These are phyloP conservation scores for Nipponacmea schrenckii DNA, from an alignment of 2,888 invertebrate genomes.

Conservation along the genomic window DNA sequence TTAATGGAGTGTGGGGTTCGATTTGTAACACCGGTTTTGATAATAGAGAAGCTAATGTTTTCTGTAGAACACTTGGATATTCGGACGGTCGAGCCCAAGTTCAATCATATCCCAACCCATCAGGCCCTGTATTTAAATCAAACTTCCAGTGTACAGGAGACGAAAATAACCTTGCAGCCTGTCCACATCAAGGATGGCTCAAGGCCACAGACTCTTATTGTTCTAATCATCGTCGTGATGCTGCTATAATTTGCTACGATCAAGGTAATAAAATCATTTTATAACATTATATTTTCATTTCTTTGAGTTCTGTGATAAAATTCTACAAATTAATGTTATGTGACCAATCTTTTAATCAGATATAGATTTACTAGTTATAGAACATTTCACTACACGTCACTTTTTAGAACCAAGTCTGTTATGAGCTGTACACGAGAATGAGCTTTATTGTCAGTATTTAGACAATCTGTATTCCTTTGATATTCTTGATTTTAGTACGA, in stretches of 20 bases:
- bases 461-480: too few species aligned
- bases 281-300: neutral
- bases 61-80: constrained; percentile 43
- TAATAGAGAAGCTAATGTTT: constrained; percentile 76
- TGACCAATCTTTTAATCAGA: too few species aligned
- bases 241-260: constrained; percentile 48
- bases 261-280: constrained; percentile 48
- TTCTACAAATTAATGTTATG: too few species aligned
- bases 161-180: constrained; percentile 40
- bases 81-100: constrained; percentile 25
- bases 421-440: too few species aligned
- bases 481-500: constrained; percentile 35
- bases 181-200: constrained; percentile 53
- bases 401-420: too few species aligned
- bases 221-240: constrained; percentile 44
- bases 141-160: constrained; percentile 50
- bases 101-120: constrained; percentile 16
- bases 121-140: constrained; percentile 52
- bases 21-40: constrained; percentile 81
- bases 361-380: too few species aligned
- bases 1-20: constrained; percentile 77
- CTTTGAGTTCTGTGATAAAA: neutral
- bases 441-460: too few species aligned
- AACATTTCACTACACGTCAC: too few species aligned
- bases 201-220: constrained; percentile 32